Evolutionary conservation across 1,140 invertebrate species (phyloP).

Genomic region (Lordiphosa collinella): DNA sequence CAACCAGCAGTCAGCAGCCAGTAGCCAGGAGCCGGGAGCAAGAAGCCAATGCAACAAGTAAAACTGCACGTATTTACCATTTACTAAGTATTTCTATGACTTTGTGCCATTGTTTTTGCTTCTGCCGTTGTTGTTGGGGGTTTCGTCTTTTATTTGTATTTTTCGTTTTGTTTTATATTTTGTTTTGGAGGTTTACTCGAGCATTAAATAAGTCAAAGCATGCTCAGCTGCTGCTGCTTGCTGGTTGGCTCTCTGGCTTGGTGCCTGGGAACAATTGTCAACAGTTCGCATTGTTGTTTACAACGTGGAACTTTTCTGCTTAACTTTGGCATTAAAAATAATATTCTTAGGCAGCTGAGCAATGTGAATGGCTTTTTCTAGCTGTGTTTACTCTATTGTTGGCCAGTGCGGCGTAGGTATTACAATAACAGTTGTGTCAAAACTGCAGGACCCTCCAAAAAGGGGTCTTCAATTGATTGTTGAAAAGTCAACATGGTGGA

Average conservation of each 20-base stretch:
- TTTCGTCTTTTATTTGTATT: constrained; percentile 24
- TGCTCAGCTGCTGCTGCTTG: constrained; percentile 9
- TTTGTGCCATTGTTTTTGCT: constrained; percentile 58
- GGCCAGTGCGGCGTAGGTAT: constrained; percentile 5
- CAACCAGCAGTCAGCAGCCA: too few species aligned
- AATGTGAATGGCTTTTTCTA: constrained; percentile 37
- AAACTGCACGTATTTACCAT: constrained; percentile 67
- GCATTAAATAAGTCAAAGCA: constrained; percentile 67
- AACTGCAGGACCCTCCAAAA: neutral
- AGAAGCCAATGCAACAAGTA: constrained; percentile 53
- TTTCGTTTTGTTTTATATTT: constrained; percentile 17
- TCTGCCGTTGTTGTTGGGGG: constrained; percentile 15
- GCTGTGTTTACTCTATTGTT: constrained; percentile 3
- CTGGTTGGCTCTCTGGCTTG: constrained; percentile 21
- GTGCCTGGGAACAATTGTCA: constrained; percentile 64
- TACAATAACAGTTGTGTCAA: constrained; percentile 7
- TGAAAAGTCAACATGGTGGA: neutral
- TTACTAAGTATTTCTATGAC: constrained; percentile 68
- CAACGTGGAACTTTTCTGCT: constrained; percentile 56
- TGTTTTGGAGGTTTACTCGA: constrained; percentile 60
- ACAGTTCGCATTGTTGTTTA: constrained; percentile 62
- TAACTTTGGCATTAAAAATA: constrained; percentile 54
- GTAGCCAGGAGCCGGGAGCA: neutral
- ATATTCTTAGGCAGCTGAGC: constrained; percentile 46
- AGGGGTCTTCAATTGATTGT: neutral